phyloP scores from a whole-genome alignment of 1,140 invertebrate genomes.

The Caenorhabditis briggsae region DNA sequence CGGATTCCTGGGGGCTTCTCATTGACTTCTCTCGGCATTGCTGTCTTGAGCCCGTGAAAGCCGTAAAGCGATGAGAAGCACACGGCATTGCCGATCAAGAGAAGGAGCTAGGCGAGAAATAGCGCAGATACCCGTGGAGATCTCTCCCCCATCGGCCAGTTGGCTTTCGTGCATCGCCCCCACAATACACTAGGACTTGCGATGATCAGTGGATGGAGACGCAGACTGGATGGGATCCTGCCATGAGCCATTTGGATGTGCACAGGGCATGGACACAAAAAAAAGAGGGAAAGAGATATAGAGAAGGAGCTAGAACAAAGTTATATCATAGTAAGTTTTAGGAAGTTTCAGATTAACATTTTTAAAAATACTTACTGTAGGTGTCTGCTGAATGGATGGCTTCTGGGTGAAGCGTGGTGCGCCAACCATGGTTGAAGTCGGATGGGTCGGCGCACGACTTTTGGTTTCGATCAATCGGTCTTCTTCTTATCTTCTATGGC shows the following conservation, averaged over 20 bases:
- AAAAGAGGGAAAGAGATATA: constrained; percentile 23
- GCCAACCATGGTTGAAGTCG: constrained; percentile 80
- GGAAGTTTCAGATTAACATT: background rate
- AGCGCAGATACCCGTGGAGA: constrained; percentile 9
- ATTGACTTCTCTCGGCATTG: constrained; percentile 35
- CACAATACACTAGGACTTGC: constrained; percentile 53
- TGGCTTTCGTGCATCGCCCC: constrained; percentile 49
- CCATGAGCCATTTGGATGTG: constrained; percentile 41
- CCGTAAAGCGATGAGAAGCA: constrained; percentile 50
- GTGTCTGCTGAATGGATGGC: constrained; percentile 94
- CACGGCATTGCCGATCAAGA: constrained; percentile 19
- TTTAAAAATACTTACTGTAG: constrained; percentile 80
- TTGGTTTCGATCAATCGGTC: background rate
- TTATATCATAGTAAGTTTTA: background rate
- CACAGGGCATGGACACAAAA: background rate
- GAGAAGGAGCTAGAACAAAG: constrained; percentile 10
- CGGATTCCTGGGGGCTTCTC: constrained; percentile 29
- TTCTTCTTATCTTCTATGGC: background rate
- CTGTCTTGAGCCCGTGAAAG: constrained; percentile 47
- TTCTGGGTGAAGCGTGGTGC: constrained; percentile 95
- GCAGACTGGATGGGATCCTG: constrained; percentile 25
- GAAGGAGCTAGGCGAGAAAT: constrained; percentile 38
- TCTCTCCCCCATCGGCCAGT: constrained; percentile 29
- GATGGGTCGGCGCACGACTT: constrained; percentile 45
- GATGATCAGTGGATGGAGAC: constrained; percentile 28